Conservation (phyloP, 2,888 invertebrate species). For the Calephelis perditalis region DNA sequence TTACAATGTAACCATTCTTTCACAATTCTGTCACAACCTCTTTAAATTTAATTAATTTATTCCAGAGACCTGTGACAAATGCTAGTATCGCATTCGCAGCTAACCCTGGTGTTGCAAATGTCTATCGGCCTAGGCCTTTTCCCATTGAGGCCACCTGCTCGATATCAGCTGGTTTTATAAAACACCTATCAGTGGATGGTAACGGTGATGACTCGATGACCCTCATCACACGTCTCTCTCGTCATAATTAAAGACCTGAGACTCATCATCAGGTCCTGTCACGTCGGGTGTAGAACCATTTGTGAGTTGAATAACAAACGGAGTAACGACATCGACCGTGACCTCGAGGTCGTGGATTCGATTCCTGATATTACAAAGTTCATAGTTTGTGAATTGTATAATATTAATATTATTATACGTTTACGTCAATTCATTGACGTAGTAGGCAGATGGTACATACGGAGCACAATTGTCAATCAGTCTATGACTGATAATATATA, state of each 20-base stretch:
- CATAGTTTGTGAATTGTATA: not conserved
- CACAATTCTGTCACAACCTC: conserved; percentile 8
- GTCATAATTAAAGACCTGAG: conserved; percentile 5
- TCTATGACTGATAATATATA: no score
- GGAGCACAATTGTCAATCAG: no score
- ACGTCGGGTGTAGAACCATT: not conserved
- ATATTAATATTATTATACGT: not conserved
- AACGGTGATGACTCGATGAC: not conserved
- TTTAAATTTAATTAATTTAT: not conserved
- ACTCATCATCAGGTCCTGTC: conserved; percentile 9
- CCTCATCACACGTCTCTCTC: not conserved
- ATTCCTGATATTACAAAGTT: conserved; percentile 13
- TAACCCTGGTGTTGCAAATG: no score
- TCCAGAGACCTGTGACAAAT: no score
- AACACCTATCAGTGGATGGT: no score
- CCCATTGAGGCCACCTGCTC: no score
- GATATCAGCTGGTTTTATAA: no score
- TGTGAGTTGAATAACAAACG: conserved; percentile 8
- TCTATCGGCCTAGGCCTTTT: no score
- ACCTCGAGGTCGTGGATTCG: conserved; percentile 19
- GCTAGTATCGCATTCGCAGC: no score
- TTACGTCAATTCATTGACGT: no score
- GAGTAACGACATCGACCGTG: conserved; percentile 5
- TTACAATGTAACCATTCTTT: conserved; percentile 28
- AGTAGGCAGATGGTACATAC: no score